Base-by-base conservation (phyloP, 2,888 invertebrate genomes). In the Lycaena phlaeas region DNA sequence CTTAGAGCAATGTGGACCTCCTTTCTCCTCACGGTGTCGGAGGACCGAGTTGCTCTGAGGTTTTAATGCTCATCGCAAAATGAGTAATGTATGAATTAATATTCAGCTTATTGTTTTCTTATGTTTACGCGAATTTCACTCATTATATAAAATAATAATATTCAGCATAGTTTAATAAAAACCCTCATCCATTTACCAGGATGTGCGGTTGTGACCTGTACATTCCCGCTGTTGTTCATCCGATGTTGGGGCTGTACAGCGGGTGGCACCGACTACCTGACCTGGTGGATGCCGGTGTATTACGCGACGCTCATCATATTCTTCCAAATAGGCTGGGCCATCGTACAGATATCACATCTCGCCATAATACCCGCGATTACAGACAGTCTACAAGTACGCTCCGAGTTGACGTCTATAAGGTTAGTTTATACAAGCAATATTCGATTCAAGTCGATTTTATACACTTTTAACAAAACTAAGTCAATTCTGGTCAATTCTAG, bases 301-400 rank as follows among this genome's bases (percentile, higher is more conserved):
- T 88, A 88, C 53, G 77, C 85, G 1, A 55, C 76, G 22, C 78
- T 87, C 43, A 92, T 94, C 50, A 70, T 87, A 6, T 76, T 95
- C 51, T 95, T 96, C 73, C 97, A 97, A 81, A 91, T 94, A 51
- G 97, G 97, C 7, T 97, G 97, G 97, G 96, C 97, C 0, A 86
- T 93, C 4, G 94, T 94, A 1, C 97, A 97, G 84, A 96, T 97
- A 56, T 93, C 96, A 1, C 97, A 97, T 75, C 86, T 97, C 41
- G 91, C 97, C 1, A 90, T 97, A 70, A 96, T 97, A 56, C 95
- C 97, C 1, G 89, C 90, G 38, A 86, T 95, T 42, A 89, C 94
- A 0, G 88, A 88, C 31, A 87, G 88, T 50, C 85, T 90, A 34
- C 81, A 88, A 50, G 88, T 91, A 46, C 88, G 95, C 42, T 88